Evolutionary conservation across 1,140 invertebrate species (phyloP).

Genomic region (Microplitis demolitor): DNA sequence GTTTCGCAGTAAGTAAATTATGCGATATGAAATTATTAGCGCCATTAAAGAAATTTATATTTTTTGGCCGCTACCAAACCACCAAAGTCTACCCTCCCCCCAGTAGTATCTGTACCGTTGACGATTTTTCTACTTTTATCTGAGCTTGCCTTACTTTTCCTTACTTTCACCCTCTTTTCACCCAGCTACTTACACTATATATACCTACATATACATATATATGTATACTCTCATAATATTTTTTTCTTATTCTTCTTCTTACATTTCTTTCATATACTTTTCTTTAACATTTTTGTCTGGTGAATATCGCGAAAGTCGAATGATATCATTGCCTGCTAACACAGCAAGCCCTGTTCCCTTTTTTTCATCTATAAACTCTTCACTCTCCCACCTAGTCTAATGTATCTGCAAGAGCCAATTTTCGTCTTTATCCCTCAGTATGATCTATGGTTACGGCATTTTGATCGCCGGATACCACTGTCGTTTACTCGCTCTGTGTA

Average conservation of each 20-base stretch:
- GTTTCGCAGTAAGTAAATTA: conserved; percentile 65
- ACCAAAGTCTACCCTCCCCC: conserved; percentile 5
- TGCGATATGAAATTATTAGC: conserved; percentile 64
- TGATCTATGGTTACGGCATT: conserved; percentile 57
- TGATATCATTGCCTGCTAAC: conserved; percentile 36
- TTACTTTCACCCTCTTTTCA: conserved; percentile 27
- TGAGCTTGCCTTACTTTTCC: conserved; percentile 38
- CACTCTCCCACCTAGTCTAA: conserved; percentile 48
- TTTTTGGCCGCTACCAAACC: conserved; percentile 45
- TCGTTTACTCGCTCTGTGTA: conserved; percentile 40
- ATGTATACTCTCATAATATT: background rate
- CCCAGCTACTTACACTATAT: background rate
- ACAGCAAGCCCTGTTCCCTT: conserved; percentile 23
- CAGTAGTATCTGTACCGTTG: conserved; percentile 42
- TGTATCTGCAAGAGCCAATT: conserved; percentile 60
- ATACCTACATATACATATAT: no score
- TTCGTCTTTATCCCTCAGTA: conserved; percentile 53
- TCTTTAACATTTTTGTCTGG: conserved; percentile 18
- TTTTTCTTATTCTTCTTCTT: conserved; percentile 10
- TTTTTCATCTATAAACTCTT: conserved; percentile 20
- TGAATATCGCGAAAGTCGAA: conserved; percentile 23
- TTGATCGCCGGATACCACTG: conserved; percentile 57
- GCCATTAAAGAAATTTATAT: conserved; percentile 64
- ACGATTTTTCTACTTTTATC: conserved; percentile 63
- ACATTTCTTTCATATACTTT: background rate